These are phyloP conservation scores for Sarcophaga carnaria DNA, from an alignment of 2,888 invertebrate species.

Conservation along the genomic window DNA sequence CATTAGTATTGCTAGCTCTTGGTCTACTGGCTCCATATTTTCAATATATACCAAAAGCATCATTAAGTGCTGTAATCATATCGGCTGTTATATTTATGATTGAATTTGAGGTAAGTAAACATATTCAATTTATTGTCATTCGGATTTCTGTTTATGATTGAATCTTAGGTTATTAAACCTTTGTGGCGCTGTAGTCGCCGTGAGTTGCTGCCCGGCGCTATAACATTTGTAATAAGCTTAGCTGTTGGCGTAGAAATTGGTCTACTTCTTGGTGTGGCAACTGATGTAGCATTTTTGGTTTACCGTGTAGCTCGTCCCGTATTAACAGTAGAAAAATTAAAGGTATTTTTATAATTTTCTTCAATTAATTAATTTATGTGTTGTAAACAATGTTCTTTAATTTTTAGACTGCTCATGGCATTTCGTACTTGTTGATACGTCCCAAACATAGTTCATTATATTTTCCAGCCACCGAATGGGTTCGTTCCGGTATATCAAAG, in stretches of 20 bases:
- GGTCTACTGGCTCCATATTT: constrained; percentile 94
- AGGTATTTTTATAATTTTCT: constrained; percentile 82
- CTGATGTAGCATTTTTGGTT: constrained; percentile 89
- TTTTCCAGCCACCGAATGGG: constrained; percentile 92
- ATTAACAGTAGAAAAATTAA: constrained; percentile 87
- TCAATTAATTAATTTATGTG: background rate
- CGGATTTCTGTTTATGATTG: background rate
- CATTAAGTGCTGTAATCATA: constrained; percentile 95
- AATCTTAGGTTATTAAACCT: constrained; percentile 87
- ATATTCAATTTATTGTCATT: background rate
- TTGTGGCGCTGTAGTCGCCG: constrained; percentile 92
- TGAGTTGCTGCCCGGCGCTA: constrained; percentile 90
- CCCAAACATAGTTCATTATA: constrained; percentile 90
- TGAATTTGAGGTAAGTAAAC: constrained; percentile 88
- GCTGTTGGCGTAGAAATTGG: constrained; percentile 93
- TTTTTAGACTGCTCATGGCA: constrained; percentile 85
- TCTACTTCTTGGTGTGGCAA: constrained; percentile 90
- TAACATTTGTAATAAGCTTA: constrained; percentile 92
- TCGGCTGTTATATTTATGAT: constrained; percentile 98
- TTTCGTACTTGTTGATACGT: constrained; percentile 89
- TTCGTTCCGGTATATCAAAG: constrained; percentile 89
- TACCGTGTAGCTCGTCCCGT: constrained; percentile 92
- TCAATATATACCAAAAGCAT: constrained; percentile 93
- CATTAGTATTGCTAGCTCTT: constrained; percentile 91
- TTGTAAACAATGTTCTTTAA: background rate